Evolutionary conservation across 2,797 vertebrate genomes (phyloP).

Genomic region (Melanotaenia boesemani): DNA sequence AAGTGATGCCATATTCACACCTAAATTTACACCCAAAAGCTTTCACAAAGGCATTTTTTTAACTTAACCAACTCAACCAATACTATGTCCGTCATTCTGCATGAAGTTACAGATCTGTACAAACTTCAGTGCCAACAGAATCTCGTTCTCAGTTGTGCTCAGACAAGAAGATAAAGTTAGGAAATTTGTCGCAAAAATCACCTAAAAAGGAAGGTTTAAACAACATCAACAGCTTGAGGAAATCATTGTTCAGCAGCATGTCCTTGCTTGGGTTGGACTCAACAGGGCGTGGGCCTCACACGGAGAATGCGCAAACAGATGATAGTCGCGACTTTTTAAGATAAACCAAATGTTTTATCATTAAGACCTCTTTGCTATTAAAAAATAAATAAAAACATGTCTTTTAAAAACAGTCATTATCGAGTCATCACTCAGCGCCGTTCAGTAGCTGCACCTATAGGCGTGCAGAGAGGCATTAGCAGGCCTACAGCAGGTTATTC

Average conservation of each 20-base stretch:
- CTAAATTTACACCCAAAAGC: no score
- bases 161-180: neutral
- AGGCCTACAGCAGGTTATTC: constrained; percentile 55
- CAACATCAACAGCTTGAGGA: constrained; percentile 29
- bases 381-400: neutral
- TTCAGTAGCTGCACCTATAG: constrained; percentile 28
- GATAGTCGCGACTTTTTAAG: constrained; percentile 46
- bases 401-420: neutral
- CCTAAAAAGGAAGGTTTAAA: constrained; percentile 29
- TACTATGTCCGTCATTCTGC: neutral
- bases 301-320: constrained; percentile 79
- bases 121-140: neutral
- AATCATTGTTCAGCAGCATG: constrained; percentile 66
- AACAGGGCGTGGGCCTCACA: constrained; percentile 86
- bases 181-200: constrained; percentile 32
- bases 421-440: constrained; percentile 1
- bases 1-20: neutral
- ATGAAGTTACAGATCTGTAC: constrained; percentile 17
- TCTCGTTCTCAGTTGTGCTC: constrained; percentile 5
- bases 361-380: neutral
- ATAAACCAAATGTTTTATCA: constrained; percentile 30
- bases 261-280: constrained; percentile 67
- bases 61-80: constrained; percentile 19
- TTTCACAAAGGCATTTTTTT: no score
- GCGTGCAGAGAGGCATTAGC: constrained; percentile 24